Percentiles rank a stretch among this genome's conserved stretches.
Conservation (phyloP, 2,113 vertebrate species). For the Fregata magnificens region DNA sequence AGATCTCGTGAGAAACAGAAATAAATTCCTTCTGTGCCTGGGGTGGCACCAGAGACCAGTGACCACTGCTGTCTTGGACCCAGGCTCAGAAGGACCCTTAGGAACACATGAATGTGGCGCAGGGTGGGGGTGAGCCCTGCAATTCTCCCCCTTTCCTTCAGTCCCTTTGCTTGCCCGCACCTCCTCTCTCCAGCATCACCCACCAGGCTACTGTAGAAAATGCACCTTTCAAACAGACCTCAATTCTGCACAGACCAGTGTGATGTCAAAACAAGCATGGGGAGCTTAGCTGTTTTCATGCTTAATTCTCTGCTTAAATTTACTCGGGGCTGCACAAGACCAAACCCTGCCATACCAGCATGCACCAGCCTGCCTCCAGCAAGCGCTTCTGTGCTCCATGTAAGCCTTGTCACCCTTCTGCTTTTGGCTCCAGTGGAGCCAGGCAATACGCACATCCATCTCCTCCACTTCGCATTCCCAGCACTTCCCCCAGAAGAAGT, state of each 20-base stretch:
- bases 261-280: rapidly evolving
- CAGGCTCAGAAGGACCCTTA: not conserved
- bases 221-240: not conserved
- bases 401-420: not conserved
- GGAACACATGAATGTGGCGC: rapidly evolving
- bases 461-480: rapidly evolving
- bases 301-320: not conserved
- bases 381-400: not conserved
- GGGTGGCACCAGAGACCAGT: not conserved
- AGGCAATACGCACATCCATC: not conserved
- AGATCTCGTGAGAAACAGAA: not conserved
- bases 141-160: not conserved
- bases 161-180: too few relatives aligned
- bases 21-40: not conserved
- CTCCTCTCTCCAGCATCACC: not conserved
- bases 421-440: not conserved
- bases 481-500: not conserved
- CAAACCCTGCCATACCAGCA: rapidly evolving
- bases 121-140: too few relatives aligned
- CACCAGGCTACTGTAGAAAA: not conserved
- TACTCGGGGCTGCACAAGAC: not conserved
- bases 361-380: not conserved
- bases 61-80: not conserved
- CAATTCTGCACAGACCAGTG: too few relatives aligned
- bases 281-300: not conserved